Evolutionary conservation across 2,888 invertebrate species (phyloP), one percentile per base, ranked within the genome.

Genomic region (Smittia sp.): DNA sequence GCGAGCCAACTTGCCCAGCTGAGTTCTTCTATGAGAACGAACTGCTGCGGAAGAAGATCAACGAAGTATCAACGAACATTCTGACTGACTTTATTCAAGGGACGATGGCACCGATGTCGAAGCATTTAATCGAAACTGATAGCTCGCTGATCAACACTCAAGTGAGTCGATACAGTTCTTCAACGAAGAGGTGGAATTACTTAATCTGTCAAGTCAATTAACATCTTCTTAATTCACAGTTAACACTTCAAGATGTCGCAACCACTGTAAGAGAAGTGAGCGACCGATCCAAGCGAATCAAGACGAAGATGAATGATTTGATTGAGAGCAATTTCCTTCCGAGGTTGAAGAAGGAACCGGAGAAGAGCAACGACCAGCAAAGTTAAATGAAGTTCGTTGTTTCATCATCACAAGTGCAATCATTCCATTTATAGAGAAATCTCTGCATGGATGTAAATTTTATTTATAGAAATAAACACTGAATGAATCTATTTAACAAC

Each of bases 91-190:
- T 27, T 15, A 65, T 73, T 41, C 73, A 73, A 46, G 13, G 27
- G 4, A 15, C 27, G 11, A 65, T 65, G 2, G 73, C 65, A 24
- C 63, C 63, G 4, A 52, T 65, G 11, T 73, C 73, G 13, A 73
- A 73, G 22, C 54, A 73, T 38, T 39, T 73, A 0, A 65, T 73
- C 7, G 73, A 73, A 1, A 73, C 73, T 46, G 73, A 73, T 73
- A 73, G 11, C 6, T 65, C 65, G 15, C 11, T 73, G 20, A 41
- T 73, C 9, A 73, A 27, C 32, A 65, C 73, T 18, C 73, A 73
- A 22, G 73, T 73, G 13, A 6, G 18, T 46, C 18, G 24, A 11
- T 32, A 66, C 18, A n/a, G 1, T 66, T 27, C 15, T n/a, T 32
- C 7, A 27, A 63, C 11, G 6, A 38, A 9, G 38, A 38, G 11